These are phyloP conservation scores for Aeoliscus strigatus DNA, from an alignment of 2,797 vertebrate species.

Conservation along the genomic window DNA sequence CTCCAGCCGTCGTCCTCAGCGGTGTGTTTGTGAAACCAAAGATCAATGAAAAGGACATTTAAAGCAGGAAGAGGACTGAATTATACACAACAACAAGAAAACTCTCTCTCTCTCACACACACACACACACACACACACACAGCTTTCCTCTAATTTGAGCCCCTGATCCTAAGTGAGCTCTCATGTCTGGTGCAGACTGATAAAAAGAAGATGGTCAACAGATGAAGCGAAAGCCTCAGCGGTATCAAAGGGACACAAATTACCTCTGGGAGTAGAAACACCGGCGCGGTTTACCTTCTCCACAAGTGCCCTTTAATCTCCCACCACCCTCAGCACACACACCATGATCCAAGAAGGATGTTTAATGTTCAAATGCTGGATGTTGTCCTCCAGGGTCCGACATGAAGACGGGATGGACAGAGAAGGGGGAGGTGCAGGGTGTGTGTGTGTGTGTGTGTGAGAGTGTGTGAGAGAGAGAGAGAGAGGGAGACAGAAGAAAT, in stretches of 20 bases:
- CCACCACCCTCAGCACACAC: slow-evolving; percentile 41
- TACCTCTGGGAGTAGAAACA: slow-evolving; percentile 55
- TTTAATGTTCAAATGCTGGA: slow-evolving; percentile 22
- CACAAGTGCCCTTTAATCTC: slow-evolving; percentile 64
- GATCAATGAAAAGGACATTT: slow-evolving; percentile 44
- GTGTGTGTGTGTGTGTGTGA: slow-evolving; percentile 26
- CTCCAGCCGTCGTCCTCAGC: too few species aligned
- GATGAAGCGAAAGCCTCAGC: slow-evolving; percentile 44
- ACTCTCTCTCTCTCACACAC: slow-evolving; percentile 12
- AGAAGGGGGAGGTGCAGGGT: slow-evolving; percentile 21
- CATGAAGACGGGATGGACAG: slow-evolving; percentile 7
- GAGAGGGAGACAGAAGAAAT: slow-evolving; percentile 15
- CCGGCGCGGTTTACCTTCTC: slow-evolving; percentile 34
- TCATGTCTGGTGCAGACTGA: slow-evolving; percentile 65
- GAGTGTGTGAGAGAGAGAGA: too few species aligned
- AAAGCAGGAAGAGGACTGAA: slow-evolving; percentile 45
- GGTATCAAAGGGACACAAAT: slow-evolving; percentile 58
- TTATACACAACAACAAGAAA: slow-evolving; percentile 48
- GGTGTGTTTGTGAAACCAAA: slow-evolving; percentile 49
- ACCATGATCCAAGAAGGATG: slow-evolving; percentile 44
- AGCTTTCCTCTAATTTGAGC: slow-evolving; percentile 63
- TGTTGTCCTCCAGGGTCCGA: too few species aligned
- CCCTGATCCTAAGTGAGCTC: slow-evolving; percentile 70
- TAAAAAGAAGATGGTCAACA: slow-evolving; percentile 74
- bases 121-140: slow-evolving; percentile 23